These are phyloP conservation scores for Metalampra italica DNA, from an alignment of 2,888 invertebrate species.

Conservation along the genomic window DNA sequence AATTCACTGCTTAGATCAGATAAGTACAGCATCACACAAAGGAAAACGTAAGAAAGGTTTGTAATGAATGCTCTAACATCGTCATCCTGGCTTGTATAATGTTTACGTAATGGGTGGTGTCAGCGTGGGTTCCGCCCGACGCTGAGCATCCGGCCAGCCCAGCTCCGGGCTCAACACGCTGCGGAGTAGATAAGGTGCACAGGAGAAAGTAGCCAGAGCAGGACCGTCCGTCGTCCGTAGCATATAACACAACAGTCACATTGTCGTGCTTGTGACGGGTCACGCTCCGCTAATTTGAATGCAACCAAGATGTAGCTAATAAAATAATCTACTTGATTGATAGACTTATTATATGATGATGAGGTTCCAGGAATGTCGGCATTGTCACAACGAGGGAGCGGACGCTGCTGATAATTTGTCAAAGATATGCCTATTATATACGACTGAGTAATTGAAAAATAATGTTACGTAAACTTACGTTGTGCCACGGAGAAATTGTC, in stretches of 20 bases:
- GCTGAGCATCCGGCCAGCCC: conserved; percentile 18
- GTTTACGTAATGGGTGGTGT: conserved; percentile 22
- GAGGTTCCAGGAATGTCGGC: conserved; percentile 55
- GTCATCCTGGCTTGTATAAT: conserved; percentile 23
- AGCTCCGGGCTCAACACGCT: conserved; percentile 13
- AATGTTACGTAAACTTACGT: conserved; percentile 47
- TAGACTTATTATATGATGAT: conserved; percentile 64
- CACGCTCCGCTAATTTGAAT: conserved; percentile 62
- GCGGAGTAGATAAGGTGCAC: conserved; percentile 36
- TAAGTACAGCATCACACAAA: conserved; percentile 11
- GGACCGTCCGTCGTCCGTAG: conserved; percentile 23
- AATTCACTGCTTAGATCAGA: conserved; percentile 7
- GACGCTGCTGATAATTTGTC: conserved; percentile 46
- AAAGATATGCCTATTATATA: conserved; percentile 52
- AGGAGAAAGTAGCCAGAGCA: conserved; percentile 46
- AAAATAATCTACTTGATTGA: conserved; percentile 65
- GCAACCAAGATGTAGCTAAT: conserved; percentile 49
- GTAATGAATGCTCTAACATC: conserved; percentile 17
- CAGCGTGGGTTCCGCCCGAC: conserved; percentile 18
- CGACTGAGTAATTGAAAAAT: conserved; percentile 58
- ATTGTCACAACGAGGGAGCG: conserved; percentile 49
- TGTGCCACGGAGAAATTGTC: conserved; percentile 63
- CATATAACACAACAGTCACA: conserved; percentile 36
- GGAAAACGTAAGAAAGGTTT: conserved; percentile 13
- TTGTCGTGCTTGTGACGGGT: conserved; percentile 42